phyloP scores from a whole-genome alignment of 2,888 invertebrate species.

The Microplitis deprimator region DNA sequence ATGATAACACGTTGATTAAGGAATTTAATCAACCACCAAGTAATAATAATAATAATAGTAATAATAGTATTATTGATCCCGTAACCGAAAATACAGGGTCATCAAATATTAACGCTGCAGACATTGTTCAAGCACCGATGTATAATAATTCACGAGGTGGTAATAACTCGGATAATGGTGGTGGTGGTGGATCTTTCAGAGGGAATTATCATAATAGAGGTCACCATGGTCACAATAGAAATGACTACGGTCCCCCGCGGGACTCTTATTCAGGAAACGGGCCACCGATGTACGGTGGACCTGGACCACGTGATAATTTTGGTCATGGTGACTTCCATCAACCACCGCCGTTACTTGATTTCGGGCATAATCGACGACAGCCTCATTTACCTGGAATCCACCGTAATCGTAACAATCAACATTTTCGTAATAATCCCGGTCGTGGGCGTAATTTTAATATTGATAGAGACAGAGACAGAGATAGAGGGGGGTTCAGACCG shows the following conservation, averaged over 20 bases:
- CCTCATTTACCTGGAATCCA: constrained; percentile 58
- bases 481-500: constrained; percentile 49
- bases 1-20: constrained; percentile 42
- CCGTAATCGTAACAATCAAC: constrained; percentile 63
- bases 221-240: constrained; percentile 62
- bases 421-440: constrained; percentile 59
- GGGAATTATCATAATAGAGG: constrained; percentile 62
- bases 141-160: constrained; percentile 77
- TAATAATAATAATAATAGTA: constrained; percentile 18
- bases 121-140: constrained; percentile 75
- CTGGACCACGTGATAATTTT: constrained; percentile 55
- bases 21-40: constrained; percentile 20
- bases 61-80: constrained; percentile 11
- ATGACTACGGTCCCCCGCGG: constrained; percentile 70
- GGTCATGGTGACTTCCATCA: constrained; percentile 61
- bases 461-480: constrained; percentile 53
- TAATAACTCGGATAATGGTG: constrained; percentile 60
- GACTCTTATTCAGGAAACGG: constrained; percentile 67
- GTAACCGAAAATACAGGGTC: constrained; percentile 15
- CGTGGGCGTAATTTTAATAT: constrained; percentile 48
- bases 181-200: constrained; percentile 57
- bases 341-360: constrained; percentile 54
- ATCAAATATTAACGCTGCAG: constrained; percentile 53
- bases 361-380: constrained; percentile 58
- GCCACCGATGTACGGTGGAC: constrained; percentile 65